phyloP scores from a whole-genome alignment of 92 coral and sea anemone species.

The Heliopora coerulea region DNA sequence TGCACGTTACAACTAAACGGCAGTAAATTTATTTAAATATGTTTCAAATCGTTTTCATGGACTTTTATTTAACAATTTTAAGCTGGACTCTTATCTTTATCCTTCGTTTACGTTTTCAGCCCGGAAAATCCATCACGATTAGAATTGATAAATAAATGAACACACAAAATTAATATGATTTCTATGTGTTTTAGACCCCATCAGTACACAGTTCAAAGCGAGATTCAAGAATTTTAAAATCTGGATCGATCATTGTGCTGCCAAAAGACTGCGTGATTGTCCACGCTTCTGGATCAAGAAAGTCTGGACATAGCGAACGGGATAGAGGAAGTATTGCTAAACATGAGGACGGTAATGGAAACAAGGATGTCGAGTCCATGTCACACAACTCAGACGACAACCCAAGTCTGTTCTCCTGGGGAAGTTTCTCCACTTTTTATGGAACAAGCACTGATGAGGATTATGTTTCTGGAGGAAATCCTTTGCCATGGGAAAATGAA shows the following conservation, averaged over 20 bases:
- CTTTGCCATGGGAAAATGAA: constrained; percentile 9
- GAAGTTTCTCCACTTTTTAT: constrained; percentile 12
- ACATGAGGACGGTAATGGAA: not conserved
- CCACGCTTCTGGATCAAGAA: constrained; percentile 21
- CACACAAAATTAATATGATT: too few relatives aligned
- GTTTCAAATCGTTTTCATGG: too few relatives aligned
- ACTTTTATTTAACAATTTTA: too few relatives aligned
- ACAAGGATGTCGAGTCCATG: not conserved
- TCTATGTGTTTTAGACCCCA: not conserved
- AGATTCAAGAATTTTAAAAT: not conserved
- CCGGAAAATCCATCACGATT: too few relatives aligned
- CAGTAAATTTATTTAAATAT: too few relatives aligned
- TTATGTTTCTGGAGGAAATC: constrained; percentile 11
- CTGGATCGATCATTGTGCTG: constrained; percentile 17
- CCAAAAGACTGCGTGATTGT: constrained; percentile 39
- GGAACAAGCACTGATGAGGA: constrained; percentile 35
- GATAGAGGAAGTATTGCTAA: not conserved
- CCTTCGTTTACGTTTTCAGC: too few relatives aligned
- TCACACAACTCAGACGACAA: constrained; percentile 26
- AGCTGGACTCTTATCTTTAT: too few relatives aligned
- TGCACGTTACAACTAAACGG: too few relatives aligned
- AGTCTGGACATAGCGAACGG: constrained; percentile 12
- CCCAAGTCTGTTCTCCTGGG: constrained; percentile 32
- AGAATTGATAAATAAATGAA: too few relatives aligned
- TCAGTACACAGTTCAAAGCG: constrained; percentile 16